A percentile compares a stretch with the other conserved stretches of the same genome.
Evolutionary conservation across 2,888 invertebrate genomes (phyloP).

Genomic region (Siphonodentalium dalli): DNA sequence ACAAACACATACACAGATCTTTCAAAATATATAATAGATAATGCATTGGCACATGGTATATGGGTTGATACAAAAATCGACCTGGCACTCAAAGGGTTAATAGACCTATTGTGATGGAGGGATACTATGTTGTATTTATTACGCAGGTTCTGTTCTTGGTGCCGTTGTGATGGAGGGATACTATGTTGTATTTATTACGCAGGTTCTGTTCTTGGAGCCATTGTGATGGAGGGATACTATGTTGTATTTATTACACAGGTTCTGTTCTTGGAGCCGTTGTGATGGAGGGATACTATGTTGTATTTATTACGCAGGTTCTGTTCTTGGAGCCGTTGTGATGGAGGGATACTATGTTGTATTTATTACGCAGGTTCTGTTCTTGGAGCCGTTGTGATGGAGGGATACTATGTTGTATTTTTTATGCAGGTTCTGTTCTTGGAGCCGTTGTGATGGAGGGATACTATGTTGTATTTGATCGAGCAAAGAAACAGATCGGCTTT

Average conservation of each 20-base stretch:
- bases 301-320: constrained; percentile 65
- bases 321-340: constrained; percentile 64
- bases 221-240: constrained; percentile 65
- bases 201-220: constrained; percentile 64
- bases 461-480: constrained; percentile 65
- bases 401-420: constrained; percentile 63
- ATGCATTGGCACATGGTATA: no score
- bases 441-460: constrained; percentile 65
- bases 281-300: constrained; percentile 65
- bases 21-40: no score
- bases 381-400: constrained; percentile 65
- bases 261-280: constrained; percentile 64
- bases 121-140: no score
- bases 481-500: constrained; percentile 58
- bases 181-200: constrained; percentile 64
- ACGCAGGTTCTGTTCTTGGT: constrained; percentile 63
- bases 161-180: constrained; percentile 65
- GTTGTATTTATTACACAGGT: constrained; percentile 65
- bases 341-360: constrained; percentile 65
- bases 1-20: no score
- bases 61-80: no score
- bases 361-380: constrained; percentile 63
- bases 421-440: constrained; percentile 62
- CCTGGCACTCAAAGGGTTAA: no score
- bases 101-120: no score